Percentiles rank a stretch among this genome's conserved stretches.
Evolutionary conservation across 2,113 vertebrate species (phyloP).

Genomic region (Tyrannus savana): DNA sequence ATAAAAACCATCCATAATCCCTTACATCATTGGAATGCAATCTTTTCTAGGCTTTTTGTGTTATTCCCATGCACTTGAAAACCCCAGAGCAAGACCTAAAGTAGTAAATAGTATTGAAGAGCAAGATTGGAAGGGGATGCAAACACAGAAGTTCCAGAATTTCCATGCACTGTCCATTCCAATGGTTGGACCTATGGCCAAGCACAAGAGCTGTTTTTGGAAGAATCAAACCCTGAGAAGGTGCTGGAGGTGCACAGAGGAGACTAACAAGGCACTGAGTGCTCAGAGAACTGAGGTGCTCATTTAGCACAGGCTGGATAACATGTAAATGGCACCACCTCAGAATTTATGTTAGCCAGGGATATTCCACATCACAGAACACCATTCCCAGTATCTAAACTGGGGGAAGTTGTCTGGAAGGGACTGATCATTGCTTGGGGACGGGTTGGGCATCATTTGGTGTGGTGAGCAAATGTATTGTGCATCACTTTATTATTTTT

Average conservation of each 20-base stretch:
- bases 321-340: fast-evolving
- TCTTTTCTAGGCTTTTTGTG: neutral
- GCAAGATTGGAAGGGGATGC: neutral
- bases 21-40: neutral
- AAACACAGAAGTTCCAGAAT: neutral
- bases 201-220: neutral
- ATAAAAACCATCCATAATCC: neutral
- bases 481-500: neutral
- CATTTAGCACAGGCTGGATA: neutral
- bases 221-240: neutral
- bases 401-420: neutral
- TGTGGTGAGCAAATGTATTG: neutral
- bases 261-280: neutral
- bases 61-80: neutral
- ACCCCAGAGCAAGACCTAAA: neutral
- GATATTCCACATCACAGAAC: neutral
- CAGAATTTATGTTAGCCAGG: neutral
- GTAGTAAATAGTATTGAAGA: neutral
- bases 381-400: neutral
- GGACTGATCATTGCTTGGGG: neutral
- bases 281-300: neutral
- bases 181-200: neutral
- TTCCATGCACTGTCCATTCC: neutral
- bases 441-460: neutral
- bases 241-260: neutral